A percentile compares a stretch with the other conserved stretches of the same genome.
phyloP scores from a whole-genome alignment of 2,113 vertebrate genomes.

The Oxyruncus cristatus region DNA sequence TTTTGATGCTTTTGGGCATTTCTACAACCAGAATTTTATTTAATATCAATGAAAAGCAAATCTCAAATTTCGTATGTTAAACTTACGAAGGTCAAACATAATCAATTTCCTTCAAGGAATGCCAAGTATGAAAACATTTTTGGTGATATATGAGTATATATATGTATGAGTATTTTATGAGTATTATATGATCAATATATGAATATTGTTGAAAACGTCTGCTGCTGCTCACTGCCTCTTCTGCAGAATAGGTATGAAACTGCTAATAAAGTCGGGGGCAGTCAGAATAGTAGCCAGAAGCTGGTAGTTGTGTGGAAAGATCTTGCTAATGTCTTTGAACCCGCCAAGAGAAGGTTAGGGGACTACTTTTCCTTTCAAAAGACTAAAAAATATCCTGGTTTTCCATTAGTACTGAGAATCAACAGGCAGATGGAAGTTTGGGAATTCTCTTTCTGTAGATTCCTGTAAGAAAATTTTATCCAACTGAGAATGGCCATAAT shows the following conservation, averaged over 20 bases:
- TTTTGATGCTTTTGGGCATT: neutral
- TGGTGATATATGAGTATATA: neutral
- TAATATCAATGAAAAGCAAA: neutral
- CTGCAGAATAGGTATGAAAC: neutral
- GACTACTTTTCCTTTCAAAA: neutral
- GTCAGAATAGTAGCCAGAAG: neutral
- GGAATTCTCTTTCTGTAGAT: neutral
- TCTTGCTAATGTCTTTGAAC: neutral
- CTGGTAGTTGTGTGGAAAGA: neutral
- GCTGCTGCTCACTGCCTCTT: neutral
- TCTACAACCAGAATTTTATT: neutral
- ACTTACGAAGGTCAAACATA: neutral
- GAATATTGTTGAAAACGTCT: neutral
- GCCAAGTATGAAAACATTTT: neutral
- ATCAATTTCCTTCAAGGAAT: neutral
- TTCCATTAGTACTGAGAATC: neutral
- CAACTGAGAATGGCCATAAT: neutral
- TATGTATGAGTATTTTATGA: neutral
- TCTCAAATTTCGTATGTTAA: neutral
- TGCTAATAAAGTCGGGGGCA: neutral
- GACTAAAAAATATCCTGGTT: neutral
- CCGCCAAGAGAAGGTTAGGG: neutral
- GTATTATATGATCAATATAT: neutral
- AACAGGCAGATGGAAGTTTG: neutral
- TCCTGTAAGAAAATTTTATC: neutral